phyloP scores from a whole-genome alignment of 2,113 vertebrate genomes.

The Eptatretus burgeri region DNA sequence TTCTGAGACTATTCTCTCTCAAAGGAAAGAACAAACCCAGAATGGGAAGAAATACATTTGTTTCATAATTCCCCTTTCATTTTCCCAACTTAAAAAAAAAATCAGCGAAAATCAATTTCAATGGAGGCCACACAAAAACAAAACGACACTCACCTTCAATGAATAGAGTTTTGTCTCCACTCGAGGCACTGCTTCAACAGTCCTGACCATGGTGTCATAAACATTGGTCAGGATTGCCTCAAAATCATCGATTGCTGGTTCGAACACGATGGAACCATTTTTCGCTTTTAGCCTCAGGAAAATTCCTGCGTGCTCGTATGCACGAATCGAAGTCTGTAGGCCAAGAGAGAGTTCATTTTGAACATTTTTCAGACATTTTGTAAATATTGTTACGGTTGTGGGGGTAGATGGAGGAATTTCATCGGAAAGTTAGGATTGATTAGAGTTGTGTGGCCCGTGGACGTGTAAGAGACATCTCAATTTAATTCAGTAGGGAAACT shows the following conservation, averaged over 20 bases:
- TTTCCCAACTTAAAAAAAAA: background rate
- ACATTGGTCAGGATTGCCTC: conserved; percentile 24
- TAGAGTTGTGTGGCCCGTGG: too few relatives aligned
- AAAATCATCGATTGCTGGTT: conserved; percentile 30
- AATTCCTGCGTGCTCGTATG: conserved; percentile 31
- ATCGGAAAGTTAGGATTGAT: background rate
- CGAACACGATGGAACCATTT: conserved; percentile 24
- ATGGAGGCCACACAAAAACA: background rate
- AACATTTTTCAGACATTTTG: background rate
- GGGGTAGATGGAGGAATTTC: background rate
- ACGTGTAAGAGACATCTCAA: too few relatives aligned
- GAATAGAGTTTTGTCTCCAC: conserved; percentile 38
- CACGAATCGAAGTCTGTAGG: conserved; percentile 22
- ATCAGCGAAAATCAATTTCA: background rate
- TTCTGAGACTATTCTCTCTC: background rate
- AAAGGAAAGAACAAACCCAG: background rate
- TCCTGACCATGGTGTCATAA: conserved; percentile 32
- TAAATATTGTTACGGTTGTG: background rate
- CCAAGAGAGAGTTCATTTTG: background rate
- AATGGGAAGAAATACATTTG: background rate
- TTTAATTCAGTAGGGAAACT: too few relatives aligned
- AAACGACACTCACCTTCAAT: conserved; percentile 28
- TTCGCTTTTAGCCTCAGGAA: conserved; percentile 31
- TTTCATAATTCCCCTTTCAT: background rate
- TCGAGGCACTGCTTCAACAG: conserved; percentile 28